A percentile compares a stretch with the other conserved stretches of the same genome.
phyloP scores from a whole-genome alignment of 2,113 vertebrate species.

The Pseudonaja textilis region DNA sequence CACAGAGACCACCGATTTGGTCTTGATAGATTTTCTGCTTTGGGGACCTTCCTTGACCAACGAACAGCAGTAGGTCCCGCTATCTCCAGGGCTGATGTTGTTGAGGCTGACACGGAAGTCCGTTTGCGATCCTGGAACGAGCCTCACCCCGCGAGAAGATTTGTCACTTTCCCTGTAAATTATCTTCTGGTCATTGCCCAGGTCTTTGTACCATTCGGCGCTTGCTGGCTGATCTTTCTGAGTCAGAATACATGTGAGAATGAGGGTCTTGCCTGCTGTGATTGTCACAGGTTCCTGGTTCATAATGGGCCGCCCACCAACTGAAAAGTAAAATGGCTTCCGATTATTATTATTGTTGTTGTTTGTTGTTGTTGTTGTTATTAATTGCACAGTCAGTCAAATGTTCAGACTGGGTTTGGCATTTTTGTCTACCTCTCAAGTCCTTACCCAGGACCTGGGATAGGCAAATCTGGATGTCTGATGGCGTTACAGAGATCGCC shows the following conservation, averaged over 20 bases:
- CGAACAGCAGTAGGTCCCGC: slow-evolving; percentile 34
- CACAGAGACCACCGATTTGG: slow-evolving; percentile 15
- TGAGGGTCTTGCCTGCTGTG: background rate
- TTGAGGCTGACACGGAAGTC: slow-evolving; percentile 44
- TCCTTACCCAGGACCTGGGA: no score
- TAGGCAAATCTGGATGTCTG: no score
- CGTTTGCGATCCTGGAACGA: background rate
- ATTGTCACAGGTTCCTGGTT: background rate
- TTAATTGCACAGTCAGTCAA: no score
- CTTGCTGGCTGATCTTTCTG: background rate
- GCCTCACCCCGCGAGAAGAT: accelerated
- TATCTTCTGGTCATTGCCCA: background rate
- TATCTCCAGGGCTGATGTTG: slow-evolving; percentile 10
- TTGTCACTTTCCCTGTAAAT: accelerated
- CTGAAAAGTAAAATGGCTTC: background rate
- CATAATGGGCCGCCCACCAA: background rate
- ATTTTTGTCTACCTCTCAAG: no score
- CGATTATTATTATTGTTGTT: no score
- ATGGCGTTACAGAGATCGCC: no score
- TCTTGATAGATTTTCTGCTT: no score
- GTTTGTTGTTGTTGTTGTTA: no score
- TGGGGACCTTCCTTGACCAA: background rate
- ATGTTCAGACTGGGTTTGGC: no score
- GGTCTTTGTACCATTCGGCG: background rate
- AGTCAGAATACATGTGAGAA: background rate